phyloP scores from a whole-genome alignment of 2,888 invertebrate species.

The Enoplolaimus lenunculus region DNA sequence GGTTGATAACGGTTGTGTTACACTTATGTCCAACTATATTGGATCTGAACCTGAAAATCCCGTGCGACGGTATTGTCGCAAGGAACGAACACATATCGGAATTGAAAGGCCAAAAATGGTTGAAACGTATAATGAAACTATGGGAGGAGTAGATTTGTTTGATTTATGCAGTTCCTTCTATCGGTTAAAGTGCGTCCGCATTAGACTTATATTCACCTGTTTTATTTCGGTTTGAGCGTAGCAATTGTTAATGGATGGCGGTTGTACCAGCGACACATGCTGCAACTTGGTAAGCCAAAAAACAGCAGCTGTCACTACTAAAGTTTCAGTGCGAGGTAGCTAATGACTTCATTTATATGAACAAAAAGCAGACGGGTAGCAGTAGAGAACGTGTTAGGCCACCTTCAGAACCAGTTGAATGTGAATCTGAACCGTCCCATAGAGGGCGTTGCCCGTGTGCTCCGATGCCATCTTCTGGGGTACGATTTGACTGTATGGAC shows the following conservation, averaged over 20 bases:
- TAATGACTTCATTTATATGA: too few species aligned
- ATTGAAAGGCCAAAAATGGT: not conserved
- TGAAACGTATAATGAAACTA: not conserved
- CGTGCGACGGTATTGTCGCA: not conserved
- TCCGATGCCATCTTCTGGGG: not conserved
- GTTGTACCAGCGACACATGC: not conserved
- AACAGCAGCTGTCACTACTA: not conserved
- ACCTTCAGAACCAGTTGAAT: too few species aligned
- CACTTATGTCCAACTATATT: not conserved
- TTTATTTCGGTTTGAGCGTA: not conserved
- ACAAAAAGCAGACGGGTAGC: too few species aligned
- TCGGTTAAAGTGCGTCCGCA: not conserved
- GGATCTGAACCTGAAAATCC: not conserved
- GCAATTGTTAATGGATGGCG: not conserved
- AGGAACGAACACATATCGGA: not conserved
- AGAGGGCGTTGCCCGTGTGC: not conserved
- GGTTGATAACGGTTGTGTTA: not conserved
- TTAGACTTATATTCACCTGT: not conserved
- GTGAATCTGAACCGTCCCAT: too few species aligned
- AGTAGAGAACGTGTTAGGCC: too few species aligned
- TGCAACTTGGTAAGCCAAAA: too few species aligned
- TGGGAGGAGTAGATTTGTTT: not conserved
- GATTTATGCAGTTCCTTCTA: not conserved
- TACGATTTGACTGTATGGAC: not conserved
- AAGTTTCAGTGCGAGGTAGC: not conserved